A percentile compares a stretch with the other conserved stretches of the same genome.
Evolutionary conservation across 2,797 vertebrate genomes (phyloP).

Genomic region (Lepilemur ruficaudatus): DNA sequence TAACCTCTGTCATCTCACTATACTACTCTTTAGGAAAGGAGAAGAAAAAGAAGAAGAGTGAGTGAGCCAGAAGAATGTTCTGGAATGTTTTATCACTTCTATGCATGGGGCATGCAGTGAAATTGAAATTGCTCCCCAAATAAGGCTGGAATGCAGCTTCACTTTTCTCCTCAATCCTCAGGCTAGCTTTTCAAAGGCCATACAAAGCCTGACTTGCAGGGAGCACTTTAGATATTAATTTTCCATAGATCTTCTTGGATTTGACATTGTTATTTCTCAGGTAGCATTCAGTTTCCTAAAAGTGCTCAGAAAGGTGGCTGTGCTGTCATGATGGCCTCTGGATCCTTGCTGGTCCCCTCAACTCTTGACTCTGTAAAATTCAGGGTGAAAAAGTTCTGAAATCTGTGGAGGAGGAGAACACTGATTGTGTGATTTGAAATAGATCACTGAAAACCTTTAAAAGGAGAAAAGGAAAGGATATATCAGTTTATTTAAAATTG

Average conservation of each 20-base stretch:
- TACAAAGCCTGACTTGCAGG: not conserved
- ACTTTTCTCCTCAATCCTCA: not conserved
- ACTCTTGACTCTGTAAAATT: not conserved
- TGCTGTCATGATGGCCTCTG: not conserved
- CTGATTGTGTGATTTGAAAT: not conserved
- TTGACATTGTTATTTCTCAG: not conserved
- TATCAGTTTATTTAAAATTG: not conserved
- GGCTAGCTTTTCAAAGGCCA: not conserved
- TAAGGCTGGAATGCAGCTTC: not conserved
- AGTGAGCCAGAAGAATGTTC: not conserved
- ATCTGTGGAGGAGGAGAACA: not conserved
- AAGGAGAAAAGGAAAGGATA: not conserved
- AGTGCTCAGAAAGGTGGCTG: rapidly evolving
- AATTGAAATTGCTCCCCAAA: not conserved
- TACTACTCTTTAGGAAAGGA: not conserved
- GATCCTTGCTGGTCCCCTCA: not conserved
- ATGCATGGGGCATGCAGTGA: not conserved
- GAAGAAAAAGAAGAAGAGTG: not conserved
- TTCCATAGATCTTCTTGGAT: not conserved
- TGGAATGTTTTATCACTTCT: not conserved
- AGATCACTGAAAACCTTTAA: not conserved
- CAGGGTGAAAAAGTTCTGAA: not conserved
- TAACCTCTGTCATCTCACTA: not conserved
- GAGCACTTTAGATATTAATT: not conserved
- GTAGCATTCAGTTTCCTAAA: not conserved